Base-by-base conservation (phyloP, 2,888 invertebrate species). In the Ormyrus pomaceus region DNA sequence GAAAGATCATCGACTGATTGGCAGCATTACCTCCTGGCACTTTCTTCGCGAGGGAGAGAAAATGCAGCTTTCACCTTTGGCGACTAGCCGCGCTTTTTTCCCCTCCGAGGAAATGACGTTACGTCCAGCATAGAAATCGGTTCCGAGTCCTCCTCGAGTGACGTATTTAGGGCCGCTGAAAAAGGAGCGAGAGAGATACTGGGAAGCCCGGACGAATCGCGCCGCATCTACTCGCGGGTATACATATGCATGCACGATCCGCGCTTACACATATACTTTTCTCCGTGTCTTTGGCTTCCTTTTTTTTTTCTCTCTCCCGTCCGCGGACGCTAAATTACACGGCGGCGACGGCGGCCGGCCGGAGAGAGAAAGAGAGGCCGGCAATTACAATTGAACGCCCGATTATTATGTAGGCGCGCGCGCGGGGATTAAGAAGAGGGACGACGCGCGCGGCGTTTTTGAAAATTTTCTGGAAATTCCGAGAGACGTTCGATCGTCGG, bases 181-280 rank as follows among this genome's bases (percentile, higher is more conserved):
- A 45, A 68, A 68, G 45, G 58, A 69, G 55, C 34, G 34, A n/a
- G 58, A 45, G 46, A 59, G 8, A 46, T 48, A 46, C 10, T 19
- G 71, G 71, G 51, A 61, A 71, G 71, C 19, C 59, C 70, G 8
- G 58, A 71, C 61, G 50, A 59, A 71, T 71, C 34, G 51, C 11
- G 50, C 13, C 9, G 45, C 34, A 34, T 34, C 34, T 4, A 34
- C 34, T 34, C 34, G 34, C 34, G 34, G 34, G 34, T 34, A 2
- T 19, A 19, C 1, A 34, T 34, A 34, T 4, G 3, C 0, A 4
- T 2, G 34, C 34, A 3, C 34, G 34, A 34, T 46, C 65, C 4
- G 5, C 51, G 65, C 9, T 13, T 2, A 13, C 11, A 34, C 6
- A 9, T 68, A 6, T 46, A 50, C n/a, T 58, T 45, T 19, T n/a